Base-by-base conservation (phyloP, 2,888 invertebrate species). In the Nomada ferruginata region DNA sequence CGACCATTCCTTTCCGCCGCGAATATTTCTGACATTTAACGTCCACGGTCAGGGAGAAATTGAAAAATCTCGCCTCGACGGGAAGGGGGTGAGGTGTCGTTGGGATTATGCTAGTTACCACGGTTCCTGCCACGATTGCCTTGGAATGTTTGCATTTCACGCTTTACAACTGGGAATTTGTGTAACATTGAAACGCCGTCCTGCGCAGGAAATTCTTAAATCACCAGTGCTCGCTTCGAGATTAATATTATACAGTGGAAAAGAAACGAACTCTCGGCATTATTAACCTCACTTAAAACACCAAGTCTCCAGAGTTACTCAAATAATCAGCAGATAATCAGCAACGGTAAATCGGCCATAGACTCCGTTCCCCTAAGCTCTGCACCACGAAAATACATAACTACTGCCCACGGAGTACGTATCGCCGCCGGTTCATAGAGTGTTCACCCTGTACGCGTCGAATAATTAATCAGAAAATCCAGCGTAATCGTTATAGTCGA, bases 381-480 rank as follows among this genome's bases (percentile, higher is more conserved):
- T 11, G 18, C n/a, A 1, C 23, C 2, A 44, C 59, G 47, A 70
- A 70, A 59, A 70, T 23, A 23, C 23, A 23, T 70, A 15, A 59
- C 47, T 26, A 9, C n/a, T 18, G 26, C 47, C 29, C 50, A 26
- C 47, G 11, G 15, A 26, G 20, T 15, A 2, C 7, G 36, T 15
- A 29, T 29, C 15, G 36, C 26, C 23, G 18, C 47, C 20, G n/a
- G 26, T 59, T 57, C 57, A 69, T 44, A 26, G 57, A 29, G n/a
- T 3, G 9, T 0, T 7, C 29, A 13, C 9, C 4, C 55, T 9
- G 70, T 26, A 80, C 80, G 55, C 36, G 55, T 50, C 42, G 72
- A 68, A 79, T 80, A 80, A 79, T 80, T 79, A 79, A 79, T 80
- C 80, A 71, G 72, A 63, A 52, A 68, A 80, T 80, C 66, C 80